Evolutionary conservation across 2,113 vertebrate genomes (phyloP), one percentile per base, ranked within the genome.

Genomic region (Strix uralensis): DNA sequence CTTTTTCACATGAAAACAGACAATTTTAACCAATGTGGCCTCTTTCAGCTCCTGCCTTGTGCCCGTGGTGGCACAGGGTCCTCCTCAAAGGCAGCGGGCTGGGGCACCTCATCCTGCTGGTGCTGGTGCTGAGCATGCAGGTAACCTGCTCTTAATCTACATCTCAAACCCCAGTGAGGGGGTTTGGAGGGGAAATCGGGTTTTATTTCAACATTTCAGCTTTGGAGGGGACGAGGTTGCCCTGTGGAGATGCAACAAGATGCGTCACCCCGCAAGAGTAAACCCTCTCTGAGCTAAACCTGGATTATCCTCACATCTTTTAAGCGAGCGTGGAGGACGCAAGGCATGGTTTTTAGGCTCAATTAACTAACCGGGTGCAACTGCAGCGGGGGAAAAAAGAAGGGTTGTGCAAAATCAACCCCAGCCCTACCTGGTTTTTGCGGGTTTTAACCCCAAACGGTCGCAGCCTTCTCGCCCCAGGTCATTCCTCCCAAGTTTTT

Each of bases 161-260:
- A 12, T 7, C 27, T 74, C 44, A n/a, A 47, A 74, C 9, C 19
- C 11, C 44, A 15, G 7, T 3, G 3, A 51, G 42, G 12, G 20
- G 8, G 13, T 11, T 19, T 4, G 30, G 20, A 42, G n/a, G 19
- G n/a, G 11, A 49, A 44, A 44, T 0, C 0, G 2, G 27, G 20
- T 8, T 13, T 77, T 40, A 19, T 19, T 62, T 26, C 47, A 14
- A 12, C 12, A 15, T 30, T 78, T 57, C 38, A 71, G 44, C 34
- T 86, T 51, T 3, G 40, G 46, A 49, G 11, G 23, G 70, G 36
- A 32, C 2, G 20, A 46, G 20, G 32, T n/a, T 36, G 16, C 40
- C 26, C 67, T 34, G 8, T 3, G 47, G 12, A 17, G 10, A 30
- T 14, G 52, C 0, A 3, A 4, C 6, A 1, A 30, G 73, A 23